Conservation (phyloP, 2,797 vertebrate species). For the Falco columbarius region DNA sequence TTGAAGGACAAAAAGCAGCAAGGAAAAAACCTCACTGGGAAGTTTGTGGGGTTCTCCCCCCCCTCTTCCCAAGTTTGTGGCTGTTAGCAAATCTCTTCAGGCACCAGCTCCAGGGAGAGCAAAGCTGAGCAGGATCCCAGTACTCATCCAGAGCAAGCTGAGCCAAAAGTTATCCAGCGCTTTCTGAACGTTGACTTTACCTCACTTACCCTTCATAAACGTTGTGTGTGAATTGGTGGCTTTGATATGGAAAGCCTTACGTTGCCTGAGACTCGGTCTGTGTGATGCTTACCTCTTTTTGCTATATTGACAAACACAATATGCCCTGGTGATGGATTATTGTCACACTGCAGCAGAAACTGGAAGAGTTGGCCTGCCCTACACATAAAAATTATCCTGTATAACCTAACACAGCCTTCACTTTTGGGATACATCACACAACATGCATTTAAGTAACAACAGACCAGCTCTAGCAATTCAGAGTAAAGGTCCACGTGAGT, state of each 20-base stretch:
- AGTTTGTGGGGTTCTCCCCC: not conserved
- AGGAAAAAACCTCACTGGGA: not conserved
- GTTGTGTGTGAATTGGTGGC: not conserved
- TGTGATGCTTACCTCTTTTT: not conserved
- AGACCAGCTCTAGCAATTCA: not conserved
- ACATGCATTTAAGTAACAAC: not conserved
- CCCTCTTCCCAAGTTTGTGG: not conserved
- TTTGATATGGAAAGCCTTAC: not conserved
- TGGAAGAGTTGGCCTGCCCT: not conserved
- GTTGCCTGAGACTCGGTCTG: not conserved
- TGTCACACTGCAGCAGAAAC: not conserved
- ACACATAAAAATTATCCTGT: not conserved
- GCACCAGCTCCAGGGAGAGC: not conserved
- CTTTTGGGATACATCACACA: not conserved
- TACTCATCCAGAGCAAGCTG: not conserved
- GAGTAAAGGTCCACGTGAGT: not conserved
- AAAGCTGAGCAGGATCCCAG: not conserved
- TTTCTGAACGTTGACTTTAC: not conserved
- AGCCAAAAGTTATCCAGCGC: not conserved
- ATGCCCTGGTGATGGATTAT: not conserved
- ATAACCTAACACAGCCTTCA: not conserved
- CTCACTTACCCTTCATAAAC: not conserved
- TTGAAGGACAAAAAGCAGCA: not conserved
- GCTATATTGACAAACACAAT: not conserved
- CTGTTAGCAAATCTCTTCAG: not conserved